phyloP scores from a whole-genome alignment of 2,113 vertebrate genomes.

The Phyllostomus hastatus region DNA sequence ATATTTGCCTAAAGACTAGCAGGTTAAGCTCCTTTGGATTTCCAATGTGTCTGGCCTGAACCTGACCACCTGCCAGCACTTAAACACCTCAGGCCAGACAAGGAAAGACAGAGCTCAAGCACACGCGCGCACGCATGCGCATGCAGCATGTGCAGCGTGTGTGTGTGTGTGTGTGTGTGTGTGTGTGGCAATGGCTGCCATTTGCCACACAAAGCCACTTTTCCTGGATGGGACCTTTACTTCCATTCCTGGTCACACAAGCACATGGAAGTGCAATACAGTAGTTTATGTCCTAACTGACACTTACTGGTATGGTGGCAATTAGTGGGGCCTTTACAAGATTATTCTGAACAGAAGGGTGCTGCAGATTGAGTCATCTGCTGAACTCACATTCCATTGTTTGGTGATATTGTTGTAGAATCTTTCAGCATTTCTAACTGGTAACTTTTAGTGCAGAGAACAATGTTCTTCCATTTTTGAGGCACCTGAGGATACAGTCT shows the following conservation, averaged over 20 bases:
- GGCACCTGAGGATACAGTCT: no score
- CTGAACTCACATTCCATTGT: background rate
- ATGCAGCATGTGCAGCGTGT: no score
- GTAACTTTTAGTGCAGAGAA: background rate
- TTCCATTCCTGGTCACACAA: background rate
- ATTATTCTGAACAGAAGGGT: background rate
- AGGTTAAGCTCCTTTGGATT: background rate
- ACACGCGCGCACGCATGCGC: no score
- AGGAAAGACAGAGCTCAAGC: background rate
- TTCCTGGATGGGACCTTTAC: background rate
- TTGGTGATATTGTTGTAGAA: background rate
- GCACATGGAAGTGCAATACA: background rate
- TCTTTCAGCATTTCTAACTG: background rate
- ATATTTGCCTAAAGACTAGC: slow-evolving; percentile 42
- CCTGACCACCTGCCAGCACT: background rate
- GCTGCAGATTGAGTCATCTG: background rate
- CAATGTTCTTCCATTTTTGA: background rate
- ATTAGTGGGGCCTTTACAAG: background rate
- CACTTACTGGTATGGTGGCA: background rate
- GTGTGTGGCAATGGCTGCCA: background rate
- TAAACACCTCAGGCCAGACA: background rate
- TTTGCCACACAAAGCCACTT: background rate
- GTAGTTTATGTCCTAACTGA: background rate
- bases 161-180: background rate
- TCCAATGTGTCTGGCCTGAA: background rate